Evolutionary conservation across 2,113 vertebrate species (phyloP).

Genomic region (Talpa occidentalis): DNA sequence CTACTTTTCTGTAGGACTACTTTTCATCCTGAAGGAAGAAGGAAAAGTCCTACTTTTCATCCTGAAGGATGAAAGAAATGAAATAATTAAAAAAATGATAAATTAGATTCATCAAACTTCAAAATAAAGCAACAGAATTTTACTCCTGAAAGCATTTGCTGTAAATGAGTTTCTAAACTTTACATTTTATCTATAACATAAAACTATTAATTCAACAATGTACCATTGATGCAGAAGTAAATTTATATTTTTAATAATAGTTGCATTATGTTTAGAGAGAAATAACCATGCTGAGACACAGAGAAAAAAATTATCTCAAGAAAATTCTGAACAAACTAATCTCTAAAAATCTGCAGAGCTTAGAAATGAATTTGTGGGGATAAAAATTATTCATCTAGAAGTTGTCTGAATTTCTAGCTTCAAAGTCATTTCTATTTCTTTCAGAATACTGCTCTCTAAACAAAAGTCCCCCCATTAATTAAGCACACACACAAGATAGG

Average conservation of each 20-base stretch:
- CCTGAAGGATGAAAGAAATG: slow-evolving; percentile 5
- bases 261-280: neutral
- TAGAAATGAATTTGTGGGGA: slow-evolving; percentile 36
- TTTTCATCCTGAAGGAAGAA: no score
- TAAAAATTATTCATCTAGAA: slow-evolving; percentile 22
- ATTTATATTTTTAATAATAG: slow-evolving; percentile 37
- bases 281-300: slow-evolving; percentile 52
- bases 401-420: neutral
- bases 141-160: neutral
- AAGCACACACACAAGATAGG: neutral
- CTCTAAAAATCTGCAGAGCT: slow-evolving; percentile 31
- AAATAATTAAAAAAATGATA: slow-evolving; percentile 36
- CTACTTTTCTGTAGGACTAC: no score
- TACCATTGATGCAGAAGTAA: neutral
- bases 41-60: no score
- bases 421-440: neutral
- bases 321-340: slow-evolving; percentile 6
- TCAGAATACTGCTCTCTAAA: slow-evolving; percentile 1
- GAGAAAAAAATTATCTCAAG: neutral
- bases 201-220: neutral
- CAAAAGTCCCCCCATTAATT: neutral
- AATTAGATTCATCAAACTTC: slow-evolving; percentile 37
- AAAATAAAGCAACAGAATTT: slow-evolving; percentile 28
- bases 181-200: neutral
- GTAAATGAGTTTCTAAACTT: slow-evolving; percentile 6